Evolutionary conservation across 1,140 invertebrate genomes (phyloP).

Genomic region (Caerostris darwini): DNA sequence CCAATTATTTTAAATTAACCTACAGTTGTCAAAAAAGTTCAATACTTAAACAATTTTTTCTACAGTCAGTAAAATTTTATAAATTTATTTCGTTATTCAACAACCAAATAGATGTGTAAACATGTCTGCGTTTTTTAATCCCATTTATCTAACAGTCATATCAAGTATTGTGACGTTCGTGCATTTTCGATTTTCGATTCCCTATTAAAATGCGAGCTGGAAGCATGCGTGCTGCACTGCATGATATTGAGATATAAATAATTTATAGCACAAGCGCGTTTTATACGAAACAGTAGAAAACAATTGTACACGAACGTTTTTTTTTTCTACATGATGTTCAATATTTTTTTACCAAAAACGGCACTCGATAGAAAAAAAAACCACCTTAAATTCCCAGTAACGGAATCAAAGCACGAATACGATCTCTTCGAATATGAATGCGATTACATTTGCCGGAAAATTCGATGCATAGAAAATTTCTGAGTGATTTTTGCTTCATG

Average conservation of each 20-base stretch:
- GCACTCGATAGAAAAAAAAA: neutral
- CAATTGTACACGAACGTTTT: neutral
- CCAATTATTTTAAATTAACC: too few species aligned
- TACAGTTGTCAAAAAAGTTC: too few species aligned
- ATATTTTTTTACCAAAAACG: neutral
- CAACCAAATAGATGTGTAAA: too few species aligned
- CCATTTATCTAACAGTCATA: neutral
- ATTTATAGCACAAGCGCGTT: conserved; percentile 16
- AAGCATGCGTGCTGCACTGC: neutral
- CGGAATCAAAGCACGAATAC: conserved; percentile 37
- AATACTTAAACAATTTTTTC: too few species aligned
- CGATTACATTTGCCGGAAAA: conserved; percentile 23
- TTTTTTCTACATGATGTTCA: neutral
- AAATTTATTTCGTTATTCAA: too few species aligned
- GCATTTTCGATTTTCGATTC: neutral
- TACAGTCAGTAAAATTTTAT: too few species aligned
- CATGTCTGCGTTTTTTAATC: too few species aligned
- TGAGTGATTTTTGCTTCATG: neutral
- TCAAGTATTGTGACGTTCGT: neutral
- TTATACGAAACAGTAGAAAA: neutral
- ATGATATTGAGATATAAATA: conserved; percentile 12
- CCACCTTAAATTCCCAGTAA: neutral
- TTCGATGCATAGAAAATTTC: conserved; percentile 48
- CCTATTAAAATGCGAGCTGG: neutral
- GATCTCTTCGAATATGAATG: conserved; percentile 22